Conservation (phyloP, 2,888 invertebrate species). For the Disparrhopalites patrizii region DNA sequence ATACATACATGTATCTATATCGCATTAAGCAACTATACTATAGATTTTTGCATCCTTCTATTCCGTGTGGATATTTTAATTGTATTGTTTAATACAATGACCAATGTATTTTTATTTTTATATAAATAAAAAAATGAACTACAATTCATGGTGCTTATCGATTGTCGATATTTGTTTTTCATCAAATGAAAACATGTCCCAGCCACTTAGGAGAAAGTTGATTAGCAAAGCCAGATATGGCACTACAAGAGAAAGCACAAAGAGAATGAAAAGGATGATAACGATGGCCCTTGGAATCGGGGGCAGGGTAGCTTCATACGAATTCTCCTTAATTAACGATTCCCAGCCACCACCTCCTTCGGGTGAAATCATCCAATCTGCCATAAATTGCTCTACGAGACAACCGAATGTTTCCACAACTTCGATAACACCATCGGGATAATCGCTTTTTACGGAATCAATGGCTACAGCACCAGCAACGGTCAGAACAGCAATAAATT, state of each 20-base stretch:
- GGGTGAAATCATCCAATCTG: slow-evolving; percentile 42
- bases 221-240: neutral
- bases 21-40: no score
- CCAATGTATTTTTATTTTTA: no score
- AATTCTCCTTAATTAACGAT: slow-evolving; percentile 41
- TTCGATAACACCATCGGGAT: slow-evolving; percentile 45
- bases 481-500: slow-evolving; percentile 42
- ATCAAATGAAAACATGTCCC: no score
- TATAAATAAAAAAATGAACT: no score
- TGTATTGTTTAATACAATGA: no score
- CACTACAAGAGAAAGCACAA: neutral
- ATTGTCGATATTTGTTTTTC: no score
- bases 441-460: slow-evolving; percentile 42
- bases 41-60: no score
- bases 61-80: no score
- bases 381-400: slow-evolving; percentile 46
- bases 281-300: slow-evolving; percentile 43
- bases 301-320: slow-evolving; percentile 37
- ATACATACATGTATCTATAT: no score
- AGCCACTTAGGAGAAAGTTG: no score
- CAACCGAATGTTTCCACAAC: slow-evolving; percentile 46
- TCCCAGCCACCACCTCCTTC: slow-evolving; percentile 43
- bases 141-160: no score
- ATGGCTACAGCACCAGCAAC: slow-evolving; percentile 42
- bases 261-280: slow-evolving; percentile 28